Evolutionary conservation across 2,797 vertebrate genomes (phyloP), one percentile per base, ranked within the genome.

Genomic region (Manis pentadactyla): DNA sequence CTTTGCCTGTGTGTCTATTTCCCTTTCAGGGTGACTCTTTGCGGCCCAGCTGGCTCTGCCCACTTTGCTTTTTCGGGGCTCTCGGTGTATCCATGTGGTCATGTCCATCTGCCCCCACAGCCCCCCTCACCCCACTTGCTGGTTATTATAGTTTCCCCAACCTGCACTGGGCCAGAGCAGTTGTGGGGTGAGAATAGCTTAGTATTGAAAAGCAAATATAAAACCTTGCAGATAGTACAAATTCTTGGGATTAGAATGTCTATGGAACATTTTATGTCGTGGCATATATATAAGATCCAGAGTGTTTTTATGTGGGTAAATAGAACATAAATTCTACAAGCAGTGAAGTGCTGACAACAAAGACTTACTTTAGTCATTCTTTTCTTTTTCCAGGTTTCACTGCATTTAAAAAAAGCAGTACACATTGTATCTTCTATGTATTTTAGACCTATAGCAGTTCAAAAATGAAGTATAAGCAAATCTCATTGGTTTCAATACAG

Each of bases 241-340:
- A 88, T 81, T 81, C n/a, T 74, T 87, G 42, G 87, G 18, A 90
- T 77, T 94, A 75, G 57, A 69, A 61, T 34, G 5, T 37, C 61
- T 27, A 61, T 25, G 71, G 31, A 83, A 53, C 64, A 96, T 39
- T 94, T 75, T 63, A 42, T 75, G 18, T 91, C 74, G 83, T 94
- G 15, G 15, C 87, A 75, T 49, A 91, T 61, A 15, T 69, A 8
- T 86, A 95, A 46, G 71, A 83, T 29, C 21, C 53, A 71, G 84
- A 63, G 27, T 63, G 66, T 69, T 93, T 78, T 77, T 71, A 83
- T 39, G 39, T 92, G 31, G 19, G 19, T 88, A 95, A 93, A 87
- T 73, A 91, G 89, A 93, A 92, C 71, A 59, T 61, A 89, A 87
- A 83, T 90, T 75, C 46, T 29, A 94, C 27, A 90, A 82, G 37